Evolutionary conservation across 1,140 invertebrate species (phyloP).

Genomic region (Temnothorax curvispinosus): DNA sequence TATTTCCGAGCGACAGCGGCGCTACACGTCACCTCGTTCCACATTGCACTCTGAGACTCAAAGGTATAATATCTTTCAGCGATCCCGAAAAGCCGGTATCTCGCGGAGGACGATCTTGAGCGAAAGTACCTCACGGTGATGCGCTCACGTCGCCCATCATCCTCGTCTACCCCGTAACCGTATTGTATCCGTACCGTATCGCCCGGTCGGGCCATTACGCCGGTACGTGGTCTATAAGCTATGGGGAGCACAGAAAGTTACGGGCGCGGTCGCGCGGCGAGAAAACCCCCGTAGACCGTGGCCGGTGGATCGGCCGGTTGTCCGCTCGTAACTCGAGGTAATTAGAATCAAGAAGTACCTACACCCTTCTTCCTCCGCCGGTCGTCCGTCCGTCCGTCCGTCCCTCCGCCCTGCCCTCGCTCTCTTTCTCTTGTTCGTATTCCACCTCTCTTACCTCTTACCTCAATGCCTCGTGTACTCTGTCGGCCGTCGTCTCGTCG

Average conservation of each 20-base stretch:
- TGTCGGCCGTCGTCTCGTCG: slow-evolving; percentile 71
- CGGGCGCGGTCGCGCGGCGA: slow-evolving; percentile 59
- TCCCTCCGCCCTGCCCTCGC: slow-evolving; percentile 7
- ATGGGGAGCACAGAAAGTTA: slow-evolving; percentile 62
- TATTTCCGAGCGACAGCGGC: background rate
- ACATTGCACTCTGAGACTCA: background rate
- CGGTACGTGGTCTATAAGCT: slow-evolving; percentile 69
- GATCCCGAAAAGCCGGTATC: slow-evolving; percentile 19
- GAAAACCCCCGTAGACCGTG: slow-evolving; percentile 62
- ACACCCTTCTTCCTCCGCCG: slow-evolving; percentile 50
- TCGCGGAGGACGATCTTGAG: slow-evolving; percentile 4
- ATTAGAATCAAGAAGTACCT: slow-evolving; percentile 78
- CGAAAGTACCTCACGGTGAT: background rate
- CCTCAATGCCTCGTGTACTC: slow-evolving; percentile 39
- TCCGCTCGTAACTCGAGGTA: slow-evolving; percentile 78
- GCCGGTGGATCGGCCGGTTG: slow-evolving; percentile 68
- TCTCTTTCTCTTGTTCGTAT: slow-evolving; percentile 43
- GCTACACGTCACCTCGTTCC: background rate
- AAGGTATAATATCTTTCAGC: background rate
- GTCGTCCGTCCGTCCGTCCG: background rate
- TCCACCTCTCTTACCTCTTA: slow-evolving; percentile 55
- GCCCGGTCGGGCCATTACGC: slow-evolving; percentile 55
- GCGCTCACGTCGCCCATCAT: slow-evolving; percentile 48
- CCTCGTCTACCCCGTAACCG: slow-evolving; percentile 51
- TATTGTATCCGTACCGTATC: slow-evolving; percentile 55